Evolutionary conservation across 2,888 invertebrate genomes (phyloP).

Genomic region (Eupithecia vulgata): DNA sequence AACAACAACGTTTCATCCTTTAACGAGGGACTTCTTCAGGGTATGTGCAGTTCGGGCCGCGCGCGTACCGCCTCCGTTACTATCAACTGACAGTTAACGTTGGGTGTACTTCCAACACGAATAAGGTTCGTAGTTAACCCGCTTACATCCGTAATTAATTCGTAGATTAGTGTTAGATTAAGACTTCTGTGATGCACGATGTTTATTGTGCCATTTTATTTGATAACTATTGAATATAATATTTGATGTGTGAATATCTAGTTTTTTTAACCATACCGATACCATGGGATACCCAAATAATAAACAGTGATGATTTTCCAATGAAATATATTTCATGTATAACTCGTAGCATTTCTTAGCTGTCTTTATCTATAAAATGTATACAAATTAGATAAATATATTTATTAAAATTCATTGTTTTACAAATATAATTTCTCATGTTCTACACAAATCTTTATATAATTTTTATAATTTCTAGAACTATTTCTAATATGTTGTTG

Average conservation of each 20-base stretch:
- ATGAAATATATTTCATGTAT: slow-evolving; percentile 80
- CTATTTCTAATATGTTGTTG: slow-evolving; percentile 38
- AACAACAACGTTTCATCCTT: too few species aligned
- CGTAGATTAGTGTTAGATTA: slow-evolving; percentile 19
- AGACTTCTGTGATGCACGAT: slow-evolving; percentile 35
- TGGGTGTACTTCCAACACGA: too few species aligned
- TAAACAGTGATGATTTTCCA: slow-evolving; percentile 66
- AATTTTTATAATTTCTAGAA: slow-evolving; percentile 38
- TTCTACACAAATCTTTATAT: slow-evolving; percentile 48
- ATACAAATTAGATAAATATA: slow-evolving; percentile 50
- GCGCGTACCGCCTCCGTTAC: too few species aligned
- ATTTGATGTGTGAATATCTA: slow-evolving; percentile 15
- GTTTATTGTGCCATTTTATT: slow-evolving; percentile 28
- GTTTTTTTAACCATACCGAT: slow-evolving; percentile 9
- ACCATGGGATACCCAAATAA: slow-evolving; percentile 39
- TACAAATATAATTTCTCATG: slow-evolving; percentile 48
- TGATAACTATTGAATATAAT: slow-evolving; percentile 26
- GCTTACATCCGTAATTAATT: neutral
- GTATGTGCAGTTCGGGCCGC: too few species aligned
- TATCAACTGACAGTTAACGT: too few species aligned
- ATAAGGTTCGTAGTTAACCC: too few species aligned
- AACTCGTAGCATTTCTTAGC: slow-evolving; percentile 84
- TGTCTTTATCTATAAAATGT: slow-evolving; percentile 71
- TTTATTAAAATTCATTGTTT: slow-evolving; percentile 50
- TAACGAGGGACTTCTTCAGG: too few species aligned